Conservation (phyloP, 2,888 invertebrate genomes). For the Yponomeuta sedellus region DNA sequence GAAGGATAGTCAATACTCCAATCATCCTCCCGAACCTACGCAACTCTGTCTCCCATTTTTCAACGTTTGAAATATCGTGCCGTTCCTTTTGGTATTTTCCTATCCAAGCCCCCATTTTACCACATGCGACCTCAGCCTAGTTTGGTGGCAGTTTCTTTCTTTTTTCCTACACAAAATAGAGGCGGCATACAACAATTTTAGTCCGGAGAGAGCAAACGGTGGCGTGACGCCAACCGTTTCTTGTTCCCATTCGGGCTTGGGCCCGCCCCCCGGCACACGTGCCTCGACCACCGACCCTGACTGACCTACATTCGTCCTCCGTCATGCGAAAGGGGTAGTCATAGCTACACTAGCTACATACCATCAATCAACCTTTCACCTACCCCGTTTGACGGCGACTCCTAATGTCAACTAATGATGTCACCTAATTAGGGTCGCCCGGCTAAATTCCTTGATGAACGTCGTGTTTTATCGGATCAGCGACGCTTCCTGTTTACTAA, state of each 20-base stretch:
- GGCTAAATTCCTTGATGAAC: conserved; percentile 4
- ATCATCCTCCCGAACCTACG: too few species aligned
- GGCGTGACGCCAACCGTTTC: conserved; percentile 8
- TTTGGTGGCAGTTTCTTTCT: not conserved
- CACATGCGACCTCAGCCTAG: not conserved
- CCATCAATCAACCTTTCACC: conserved; percentile 14
- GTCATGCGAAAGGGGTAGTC: conserved; percentile 27
- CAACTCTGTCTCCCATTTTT: too few species aligned
- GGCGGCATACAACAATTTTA: not conserved
- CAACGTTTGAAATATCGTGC: too few species aligned
- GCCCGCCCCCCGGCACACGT: conserved; percentile 43
- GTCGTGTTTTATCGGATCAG: not conserved
- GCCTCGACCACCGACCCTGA: conserved; percentile 29
- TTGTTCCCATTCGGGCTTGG: conserved; percentile 47
- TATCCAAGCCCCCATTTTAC: not conserved
- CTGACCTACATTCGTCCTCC: conserved; percentile 51
- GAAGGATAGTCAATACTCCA: too few species aligned
- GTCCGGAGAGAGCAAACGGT: not conserved
- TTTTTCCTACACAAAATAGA: not conserved
- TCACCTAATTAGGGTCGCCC: conserved; percentile 9
- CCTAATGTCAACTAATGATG: conserved; percentile 9
- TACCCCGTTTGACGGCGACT: conserved; percentile 10
- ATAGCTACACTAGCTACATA: conserved; percentile 4
- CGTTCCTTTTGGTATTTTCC: not conserved
- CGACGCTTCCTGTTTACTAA: conserved; percentile 8